Evolutionary conservation across 2,888 invertebrate species (phyloP).

Genomic region (Congeria kusceri): DNA sequence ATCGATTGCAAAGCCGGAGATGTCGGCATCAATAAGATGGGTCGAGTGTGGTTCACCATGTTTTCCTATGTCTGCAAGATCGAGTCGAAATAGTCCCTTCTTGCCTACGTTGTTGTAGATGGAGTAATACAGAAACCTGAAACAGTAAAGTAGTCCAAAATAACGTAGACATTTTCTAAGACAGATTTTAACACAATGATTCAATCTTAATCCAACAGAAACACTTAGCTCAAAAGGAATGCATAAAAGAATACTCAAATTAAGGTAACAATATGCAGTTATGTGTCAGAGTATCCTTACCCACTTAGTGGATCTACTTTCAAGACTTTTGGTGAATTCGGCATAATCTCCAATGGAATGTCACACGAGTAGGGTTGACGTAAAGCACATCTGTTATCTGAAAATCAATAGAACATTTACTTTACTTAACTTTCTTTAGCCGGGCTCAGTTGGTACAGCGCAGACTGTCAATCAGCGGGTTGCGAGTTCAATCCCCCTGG

Average conservation of each 20-base stretch:
- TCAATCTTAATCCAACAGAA: too few species aligned
- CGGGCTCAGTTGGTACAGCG: too few species aligned
- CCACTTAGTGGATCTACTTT: conserved; percentile 97
- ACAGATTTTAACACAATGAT: too few species aligned
- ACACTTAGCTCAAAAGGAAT: too few species aligned
- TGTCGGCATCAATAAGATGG: conserved; percentile 86
- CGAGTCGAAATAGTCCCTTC: conserved; percentile 91
- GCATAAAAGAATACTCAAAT: too few species aligned
- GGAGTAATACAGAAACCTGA: conserved; percentile 92
- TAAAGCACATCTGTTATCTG: conserved; percentile 90
- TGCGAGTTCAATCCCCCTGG: too few species aligned
- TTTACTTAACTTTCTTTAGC: too few species aligned
- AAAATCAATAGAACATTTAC: too few species aligned
- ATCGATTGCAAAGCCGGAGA: conserved; percentile 94
- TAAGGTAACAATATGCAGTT: too few species aligned
- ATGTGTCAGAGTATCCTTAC: conserved; percentile 85
- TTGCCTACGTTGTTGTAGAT: conserved; percentile 87
- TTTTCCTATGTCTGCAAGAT: conserved; percentile 89
- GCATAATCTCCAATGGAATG: conserved; percentile 90
- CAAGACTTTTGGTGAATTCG: conserved; percentile 91
- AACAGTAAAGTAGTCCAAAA: conserved; percentile 3
- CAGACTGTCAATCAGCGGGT: too few species aligned
- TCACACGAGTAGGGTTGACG: conserved; percentile 88
- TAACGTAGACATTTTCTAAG: too few species aligned
- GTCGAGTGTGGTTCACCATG: conserved; percentile 47